phyloP scores from a whole-genome alignment of 2,888 invertebrate species.

The Pandemis corylana region DNA sequence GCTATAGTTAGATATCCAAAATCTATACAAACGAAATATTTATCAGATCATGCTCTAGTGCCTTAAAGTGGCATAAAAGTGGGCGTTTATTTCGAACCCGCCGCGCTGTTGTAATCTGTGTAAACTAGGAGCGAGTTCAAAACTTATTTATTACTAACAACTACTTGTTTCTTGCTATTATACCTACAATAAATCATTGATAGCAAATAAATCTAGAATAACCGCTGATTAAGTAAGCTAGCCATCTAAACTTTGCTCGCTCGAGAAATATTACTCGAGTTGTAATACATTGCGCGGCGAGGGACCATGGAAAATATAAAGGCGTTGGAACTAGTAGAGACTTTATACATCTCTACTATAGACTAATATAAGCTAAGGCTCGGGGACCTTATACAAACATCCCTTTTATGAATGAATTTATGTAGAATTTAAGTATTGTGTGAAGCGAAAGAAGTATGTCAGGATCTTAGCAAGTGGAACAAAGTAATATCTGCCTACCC shows the following conservation, averaged over 20 bases:
- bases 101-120: constrained; percentile 21
- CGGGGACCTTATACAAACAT: too few relatives aligned
- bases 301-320: neutral
- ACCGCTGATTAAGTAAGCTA: constrained; percentile 36
- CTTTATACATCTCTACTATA: too few relatives aligned
- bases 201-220: constrained; percentile 38
- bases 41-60: neutral
- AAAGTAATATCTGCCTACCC: too few relatives aligned
- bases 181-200: constrained; percentile 35
- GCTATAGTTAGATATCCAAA: too few relatives aligned
- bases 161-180: constrained; percentile 40
- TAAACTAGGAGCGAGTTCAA: constrained; percentile 32
- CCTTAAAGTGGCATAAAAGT: too few relatives aligned
- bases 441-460: too few relatives aligned
- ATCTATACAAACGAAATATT: neutral
- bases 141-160: constrained; percentile 40
- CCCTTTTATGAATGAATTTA: too few relatives aligned
- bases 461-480: too few relatives aligned
- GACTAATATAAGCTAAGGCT: too few relatives aligned
- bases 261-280: neutral
- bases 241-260: neutral
- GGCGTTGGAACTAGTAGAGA: too few relatives aligned
- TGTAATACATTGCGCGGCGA: neutral
- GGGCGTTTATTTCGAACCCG: neutral
- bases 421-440: too few relatives aligned